Evolutionary conservation across 2,888 invertebrate genomes (phyloP).

Genomic region (Isotomurus palustris): DNA sequence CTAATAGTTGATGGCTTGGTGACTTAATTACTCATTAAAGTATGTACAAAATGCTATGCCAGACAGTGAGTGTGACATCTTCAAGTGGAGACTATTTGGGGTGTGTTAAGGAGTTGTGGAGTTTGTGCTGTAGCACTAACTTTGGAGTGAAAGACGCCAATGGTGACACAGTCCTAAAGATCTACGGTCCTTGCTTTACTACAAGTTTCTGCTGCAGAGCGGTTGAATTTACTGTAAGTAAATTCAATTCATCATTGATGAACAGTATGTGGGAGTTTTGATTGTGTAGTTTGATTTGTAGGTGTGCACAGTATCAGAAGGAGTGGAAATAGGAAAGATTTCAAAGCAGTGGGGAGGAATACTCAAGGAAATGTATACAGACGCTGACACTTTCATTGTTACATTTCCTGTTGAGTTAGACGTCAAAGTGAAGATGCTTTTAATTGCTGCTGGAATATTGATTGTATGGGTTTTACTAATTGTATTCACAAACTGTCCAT

Average conservation of each 20-base stretch:
- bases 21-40: too few relatives aligned
- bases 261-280: not conserved
- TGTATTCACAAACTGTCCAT: too few relatives aligned
- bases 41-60: too few relatives aligned
- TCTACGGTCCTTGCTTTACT: not conserved
- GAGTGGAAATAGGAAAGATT: constrained; percentile 75
- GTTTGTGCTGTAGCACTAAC: too few relatives aligned
- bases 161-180: not conserved
- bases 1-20: too few relatives aligned
- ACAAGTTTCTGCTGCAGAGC: not conserved
- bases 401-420: constrained; percentile 87
- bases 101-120: too few relatives aligned
- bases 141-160: not conserved
- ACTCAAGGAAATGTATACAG: constrained; percentile 74
- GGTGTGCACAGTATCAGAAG: not conserved
- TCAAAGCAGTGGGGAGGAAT: constrained; percentile 86
- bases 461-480: constrained; percentile 49
- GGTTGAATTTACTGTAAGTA: constrained; percentile 1
- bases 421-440: constrained; percentile 54
- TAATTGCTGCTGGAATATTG: constrained; percentile 53
- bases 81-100: too few relatives aligned
- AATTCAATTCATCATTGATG: not conserved
- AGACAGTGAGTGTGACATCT: too few relatives aligned
- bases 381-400: constrained; percentile 82
- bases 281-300: not conserved